These are phyloP conservation scores for Actinernus sp. DNA, from an alignment of 92 coral and sea anemone genomes.

Conservation along the genomic window DNA sequence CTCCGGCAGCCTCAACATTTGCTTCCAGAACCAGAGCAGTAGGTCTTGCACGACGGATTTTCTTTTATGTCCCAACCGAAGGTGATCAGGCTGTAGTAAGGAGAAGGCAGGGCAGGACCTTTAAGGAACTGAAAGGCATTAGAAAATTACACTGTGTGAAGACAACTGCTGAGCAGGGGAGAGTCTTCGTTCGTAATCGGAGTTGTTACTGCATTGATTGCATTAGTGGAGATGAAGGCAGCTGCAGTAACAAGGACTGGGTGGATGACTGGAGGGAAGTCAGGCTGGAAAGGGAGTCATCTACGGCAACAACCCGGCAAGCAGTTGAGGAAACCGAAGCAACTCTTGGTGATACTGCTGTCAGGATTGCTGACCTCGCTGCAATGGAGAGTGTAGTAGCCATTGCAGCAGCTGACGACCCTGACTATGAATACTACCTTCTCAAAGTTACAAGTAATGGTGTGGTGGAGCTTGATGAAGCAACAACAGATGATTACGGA, in stretches of 20 bases:
- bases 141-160: constrained; percentile 37
- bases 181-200: constrained; percentile 9
- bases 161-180: constrained; percentile 27
- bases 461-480: constrained; percentile 34
- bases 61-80: constrained; percentile 48
- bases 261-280: constrained; percentile 62
- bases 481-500: constrained; percentile 51
- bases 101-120: constrained; percentile 30
- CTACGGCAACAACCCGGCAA: constrained; percentile 53
- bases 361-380: constrained; percentile 6
- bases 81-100: constrained; percentile 49
- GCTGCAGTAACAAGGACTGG: constrained; percentile 59
- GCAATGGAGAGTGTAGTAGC: constrained; percentile 23
- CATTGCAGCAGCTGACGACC: constrained; percentile 60
- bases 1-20: constrained; percentile 52
- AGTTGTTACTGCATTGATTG: constrained; percentile 61
- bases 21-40: constrained; percentile 31
- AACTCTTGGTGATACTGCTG: constrained; percentile 44
- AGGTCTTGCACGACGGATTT: constrained; percentile 30
- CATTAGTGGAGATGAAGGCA: constrained; percentile 28
- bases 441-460: constrained; percentile 63
- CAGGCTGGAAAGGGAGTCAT: constrained; percentile 35
- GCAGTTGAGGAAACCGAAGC: constrained; percentile 31
- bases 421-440: constrained; percentile 52
- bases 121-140: constrained; percentile 44